Base-by-base conservation (phyloP, 2,888 invertebrate genomes). In the Dusona sp. region DNA sequence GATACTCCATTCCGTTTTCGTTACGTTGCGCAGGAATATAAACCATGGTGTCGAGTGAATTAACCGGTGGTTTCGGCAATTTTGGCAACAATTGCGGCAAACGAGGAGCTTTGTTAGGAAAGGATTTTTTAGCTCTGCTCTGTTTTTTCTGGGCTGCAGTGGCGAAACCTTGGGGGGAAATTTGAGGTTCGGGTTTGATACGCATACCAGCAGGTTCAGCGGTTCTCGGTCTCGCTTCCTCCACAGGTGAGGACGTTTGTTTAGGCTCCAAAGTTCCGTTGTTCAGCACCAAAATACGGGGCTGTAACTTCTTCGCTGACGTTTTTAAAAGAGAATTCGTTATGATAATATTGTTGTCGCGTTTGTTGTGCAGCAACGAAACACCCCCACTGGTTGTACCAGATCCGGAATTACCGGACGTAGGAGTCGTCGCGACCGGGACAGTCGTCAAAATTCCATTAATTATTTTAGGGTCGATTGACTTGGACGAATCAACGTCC, bases 111-210 rank as follows among this genome's bases (percentile, higher is more conserved):
- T 91, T 93, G 83, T 92, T 93, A 9, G 94, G 93, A 87, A 95
- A 94, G 2, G 94, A 92, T 90, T 95, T 95, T 9, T 93, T 92
- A 0, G 95, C 95, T 82, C 91, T 93, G n/a, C 92, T 91, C 36
- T 92, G 91, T 72, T 90, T 91, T 42, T 89, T 91, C 13, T 61
- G 83, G 6, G 29, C 25, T 36, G 48, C 42, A 3, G 78, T 54
- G 11, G 42, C 54, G 22, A 54, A 61, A 19, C 68, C 57, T 36
- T 83, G 85, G 1, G 79, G 86, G 33, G 83, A 81, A 38, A 51
- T 22, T 29, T 83, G 83, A 6, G 79, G 22, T 13, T 87, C 87
- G 16, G 85, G 68, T 38, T 83, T 80, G 0, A 74, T 61, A 1
- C 75, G 72, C 4, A 70, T 42, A 2, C 72, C n/a, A n/a, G 72